Conservation (phyloP, 1,140 invertebrate genomes). For the Phymorhynchus buccinoides region DNA sequence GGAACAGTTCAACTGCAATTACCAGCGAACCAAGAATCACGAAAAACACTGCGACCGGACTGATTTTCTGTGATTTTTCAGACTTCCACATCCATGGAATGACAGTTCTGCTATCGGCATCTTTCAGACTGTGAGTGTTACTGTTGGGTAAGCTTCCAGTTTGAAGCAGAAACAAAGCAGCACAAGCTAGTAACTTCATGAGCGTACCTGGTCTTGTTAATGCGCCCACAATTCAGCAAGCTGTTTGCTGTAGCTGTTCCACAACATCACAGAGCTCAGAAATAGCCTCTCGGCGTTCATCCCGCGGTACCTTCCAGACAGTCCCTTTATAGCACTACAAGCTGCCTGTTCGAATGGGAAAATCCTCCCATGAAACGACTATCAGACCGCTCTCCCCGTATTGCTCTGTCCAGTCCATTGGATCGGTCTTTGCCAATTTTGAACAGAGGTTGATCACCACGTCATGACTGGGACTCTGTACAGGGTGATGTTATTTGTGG, state of each 20-base stretch:
- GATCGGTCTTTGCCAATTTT: slow-evolving; percentile 53
- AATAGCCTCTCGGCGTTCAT: slow-evolving; percentile 33
- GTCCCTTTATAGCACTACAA: neutral
- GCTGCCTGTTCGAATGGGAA: slow-evolving; percentile 45
- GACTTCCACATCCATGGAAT: neutral
- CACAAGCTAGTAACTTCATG: neutral
- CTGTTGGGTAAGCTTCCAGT: no score
- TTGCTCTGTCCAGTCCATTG: slow-evolving; percentile 48
- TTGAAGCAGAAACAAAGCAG: neutral
- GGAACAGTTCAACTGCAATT: neutral
- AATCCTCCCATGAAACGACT: slow-evolving; percentile 42
- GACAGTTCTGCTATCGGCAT: neutral
- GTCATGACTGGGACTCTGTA: slow-evolving; percentile 52
- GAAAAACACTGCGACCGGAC: no score
- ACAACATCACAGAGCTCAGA: slow-evolving; percentile 19
- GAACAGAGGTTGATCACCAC: slow-evolving; percentile 55
- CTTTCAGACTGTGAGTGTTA: neutral
- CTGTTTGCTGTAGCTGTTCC: slow-evolving; percentile 37
- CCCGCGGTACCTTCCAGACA: slow-evolving; percentile 26
- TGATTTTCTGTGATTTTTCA: neutral
- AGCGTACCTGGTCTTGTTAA: neutral
- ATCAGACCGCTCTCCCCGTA: slow-evolving; percentile 48
- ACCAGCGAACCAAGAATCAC: neutral
- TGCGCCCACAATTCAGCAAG: slow-evolving; percentile 36
- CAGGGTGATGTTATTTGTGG: slow-evolving; percentile 53